These are phyloP conservation scores for Campoletis sonorensis DNA, from an alignment of 1,140 invertebrate species.

Conservation along the genomic window DNA sequence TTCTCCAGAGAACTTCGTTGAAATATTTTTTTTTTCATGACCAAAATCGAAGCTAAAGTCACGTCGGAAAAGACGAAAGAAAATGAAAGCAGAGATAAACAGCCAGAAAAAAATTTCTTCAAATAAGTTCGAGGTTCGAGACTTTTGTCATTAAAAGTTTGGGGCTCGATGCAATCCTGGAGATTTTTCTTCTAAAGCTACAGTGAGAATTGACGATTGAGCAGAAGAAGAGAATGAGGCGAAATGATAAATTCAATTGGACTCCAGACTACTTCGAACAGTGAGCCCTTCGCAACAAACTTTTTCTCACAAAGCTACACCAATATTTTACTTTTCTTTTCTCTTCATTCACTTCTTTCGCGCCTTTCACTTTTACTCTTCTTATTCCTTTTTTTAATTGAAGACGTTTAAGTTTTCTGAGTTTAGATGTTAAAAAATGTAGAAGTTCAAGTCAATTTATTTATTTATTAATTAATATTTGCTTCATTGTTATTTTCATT, in stretches of 20 bases:
- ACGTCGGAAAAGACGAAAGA: neutral
- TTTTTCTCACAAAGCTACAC: too few relatives aligned
- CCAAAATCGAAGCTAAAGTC: neutral
- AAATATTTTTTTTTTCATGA: neutral
- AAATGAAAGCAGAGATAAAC: neutral
- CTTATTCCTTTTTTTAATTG: too few relatives aligned
- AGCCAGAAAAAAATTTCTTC: neutral
- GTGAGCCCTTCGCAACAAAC: neutral
- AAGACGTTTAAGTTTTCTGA: too few relatives aligned
- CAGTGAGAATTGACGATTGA: neutral
- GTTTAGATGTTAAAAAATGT: too few relatives aligned
- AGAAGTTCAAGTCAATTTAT: too few relatives aligned
- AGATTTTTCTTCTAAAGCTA: constrained; percentile 21
- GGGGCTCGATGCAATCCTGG: neutral
- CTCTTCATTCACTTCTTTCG: too few relatives aligned
- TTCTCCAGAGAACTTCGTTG: neutral
- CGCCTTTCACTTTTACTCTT: too few relatives aligned
- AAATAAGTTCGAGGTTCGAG: constrained; percentile 4
- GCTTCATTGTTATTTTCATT: too few relatives aligned
- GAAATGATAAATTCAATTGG: constrained; percentile 10
- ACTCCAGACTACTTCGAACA: neutral
- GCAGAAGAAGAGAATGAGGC: constrained; percentile 7
- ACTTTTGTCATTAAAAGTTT: constrained; percentile 56
- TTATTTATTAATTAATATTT: too few relatives aligned
- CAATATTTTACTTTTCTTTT: too few relatives aligned